Conservation (phyloP, 2,888 invertebrate species). For the Cerastis leucographa region DNA sequence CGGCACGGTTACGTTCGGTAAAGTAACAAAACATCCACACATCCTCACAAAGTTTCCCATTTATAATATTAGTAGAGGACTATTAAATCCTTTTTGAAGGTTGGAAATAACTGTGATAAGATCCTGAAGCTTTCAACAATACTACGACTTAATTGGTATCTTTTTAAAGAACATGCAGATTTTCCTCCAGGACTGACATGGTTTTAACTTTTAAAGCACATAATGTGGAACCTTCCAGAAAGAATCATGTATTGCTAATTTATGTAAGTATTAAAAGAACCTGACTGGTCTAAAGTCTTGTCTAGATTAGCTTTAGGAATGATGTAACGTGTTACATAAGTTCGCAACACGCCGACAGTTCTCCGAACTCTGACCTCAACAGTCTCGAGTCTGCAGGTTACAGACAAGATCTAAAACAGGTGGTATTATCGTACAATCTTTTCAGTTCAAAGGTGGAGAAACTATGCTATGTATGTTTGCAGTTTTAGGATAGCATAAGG, state of each 20-base stretch:
- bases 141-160: neutral
- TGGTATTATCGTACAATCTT: conserved; percentile 10
- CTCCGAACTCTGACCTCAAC: conserved; percentile 49
- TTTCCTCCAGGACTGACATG: neutral
- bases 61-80: no score
- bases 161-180: no score
- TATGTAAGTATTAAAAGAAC: conserved; percentile 18
- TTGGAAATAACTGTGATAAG: neutral
- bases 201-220: neutral
- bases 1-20: no score
- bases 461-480: neutral
- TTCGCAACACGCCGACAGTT: conserved; percentile 39
- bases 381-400: conserved; percentile 20
- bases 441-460: conserved; percentile 19
- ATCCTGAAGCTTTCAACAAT: neutral
- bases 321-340: conserved; percentile 53
- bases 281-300: conserved; percentile 13
- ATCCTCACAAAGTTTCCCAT: no score
- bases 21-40: no score
- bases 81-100: neutral
- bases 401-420: conserved; percentile 42
- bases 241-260: neutral
- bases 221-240: conserved; percentile 2
- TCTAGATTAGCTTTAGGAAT: conserved; percentile 28
- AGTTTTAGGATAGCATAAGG: neutral